These are phyloP conservation scores for Lasioglossum villosulum DNA, from an alignment of 2,888 invertebrate genomes.

Conservation along the genomic window DNA sequence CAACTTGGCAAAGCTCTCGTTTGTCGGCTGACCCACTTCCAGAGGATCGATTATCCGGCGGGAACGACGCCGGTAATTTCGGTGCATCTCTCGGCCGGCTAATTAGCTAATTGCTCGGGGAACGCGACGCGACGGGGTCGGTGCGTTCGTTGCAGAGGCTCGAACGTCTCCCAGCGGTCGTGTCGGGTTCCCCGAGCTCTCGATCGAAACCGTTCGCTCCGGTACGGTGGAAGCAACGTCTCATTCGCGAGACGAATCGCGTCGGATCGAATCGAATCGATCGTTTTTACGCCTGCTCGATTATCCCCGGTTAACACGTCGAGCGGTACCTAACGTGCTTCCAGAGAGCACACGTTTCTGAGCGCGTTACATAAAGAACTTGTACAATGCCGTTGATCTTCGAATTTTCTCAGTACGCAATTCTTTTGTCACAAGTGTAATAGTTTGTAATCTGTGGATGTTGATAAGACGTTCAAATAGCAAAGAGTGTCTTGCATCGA, in stretches of 20 bases:
- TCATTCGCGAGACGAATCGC: background rate
- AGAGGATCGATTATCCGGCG: background rate
- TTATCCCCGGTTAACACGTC: background rate
- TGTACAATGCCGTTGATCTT: too few species aligned
- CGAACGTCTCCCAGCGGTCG: background rate
- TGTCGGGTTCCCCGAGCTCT: background rate
- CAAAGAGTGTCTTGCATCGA: too few species aligned
- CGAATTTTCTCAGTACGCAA: too few species aligned
- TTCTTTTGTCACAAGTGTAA: too few species aligned
- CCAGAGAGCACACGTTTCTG: too few species aligned
- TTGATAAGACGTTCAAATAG: too few species aligned
- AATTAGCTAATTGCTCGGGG: slow-evolving; percentile 1
- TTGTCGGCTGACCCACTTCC: slow-evolving; percentile 46
- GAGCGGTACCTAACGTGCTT: too few species aligned
- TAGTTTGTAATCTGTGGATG: too few species aligned
- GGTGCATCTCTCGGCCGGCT: background rate
- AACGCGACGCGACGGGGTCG: background rate
- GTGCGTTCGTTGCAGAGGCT: background rate
- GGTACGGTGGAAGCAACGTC: background rate
- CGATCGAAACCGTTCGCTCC: background rate
- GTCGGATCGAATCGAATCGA: background rate
- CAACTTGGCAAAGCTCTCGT: slow-evolving; percentile 13
- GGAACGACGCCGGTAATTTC: background rate
- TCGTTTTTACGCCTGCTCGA: background rate
- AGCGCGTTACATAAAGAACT: too few species aligned